Percentiles rank a stretch among this genome's conserved stretches.
Conservation (phyloP, 2,888 invertebrate genomes). For the Athrips mouffetella region DNA sequence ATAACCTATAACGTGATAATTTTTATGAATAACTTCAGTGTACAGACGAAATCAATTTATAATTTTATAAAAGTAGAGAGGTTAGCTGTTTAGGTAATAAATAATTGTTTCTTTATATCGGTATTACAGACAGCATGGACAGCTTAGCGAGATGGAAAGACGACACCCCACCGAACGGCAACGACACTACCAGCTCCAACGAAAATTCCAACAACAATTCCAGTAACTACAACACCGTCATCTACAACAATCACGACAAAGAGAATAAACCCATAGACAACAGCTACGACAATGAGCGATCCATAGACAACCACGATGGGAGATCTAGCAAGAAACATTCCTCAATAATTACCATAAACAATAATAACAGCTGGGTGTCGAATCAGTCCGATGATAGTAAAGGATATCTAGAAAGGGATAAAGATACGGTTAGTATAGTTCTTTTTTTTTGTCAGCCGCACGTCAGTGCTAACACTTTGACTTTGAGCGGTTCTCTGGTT, state of each 20-base stretch:
- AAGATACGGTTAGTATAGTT: too few relatives aligned
- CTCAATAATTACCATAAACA: conserved; percentile 70
- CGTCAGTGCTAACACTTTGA: too few relatives aligned
- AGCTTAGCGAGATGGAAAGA: conserved; percentile 75
- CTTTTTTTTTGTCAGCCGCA: too few relatives aligned
- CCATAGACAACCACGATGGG: conserved; percentile 49
- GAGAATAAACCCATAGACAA: conserved; percentile 56
- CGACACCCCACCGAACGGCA: conserved; percentile 73
- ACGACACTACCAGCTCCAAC: conserved; percentile 61
- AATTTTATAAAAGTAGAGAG: too few relatives aligned
- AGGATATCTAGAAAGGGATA: conserved; percentile 68
- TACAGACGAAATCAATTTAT: too few relatives aligned
- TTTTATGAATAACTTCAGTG: too few relatives aligned
- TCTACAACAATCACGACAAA: conserved; percentile 61
- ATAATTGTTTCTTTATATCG: not conserved
- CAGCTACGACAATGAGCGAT: conserved; percentile 39
- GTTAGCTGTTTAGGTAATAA: not conserved
- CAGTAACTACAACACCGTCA: conserved; percentile 72
- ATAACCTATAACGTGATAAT: too few relatives aligned
- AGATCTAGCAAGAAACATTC: conserved; percentile 64
- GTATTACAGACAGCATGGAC: conserved; percentile 69
- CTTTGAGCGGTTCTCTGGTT: too few relatives aligned
- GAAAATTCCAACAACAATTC: conserved; percentile 57
- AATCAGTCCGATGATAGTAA: conserved; percentile 74
- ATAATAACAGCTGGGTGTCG: conserved; percentile 72